phyloP scores from a whole-genome alignment of 2,113 vertebrate genomes.

The Platycercus adscitus region DNA sequence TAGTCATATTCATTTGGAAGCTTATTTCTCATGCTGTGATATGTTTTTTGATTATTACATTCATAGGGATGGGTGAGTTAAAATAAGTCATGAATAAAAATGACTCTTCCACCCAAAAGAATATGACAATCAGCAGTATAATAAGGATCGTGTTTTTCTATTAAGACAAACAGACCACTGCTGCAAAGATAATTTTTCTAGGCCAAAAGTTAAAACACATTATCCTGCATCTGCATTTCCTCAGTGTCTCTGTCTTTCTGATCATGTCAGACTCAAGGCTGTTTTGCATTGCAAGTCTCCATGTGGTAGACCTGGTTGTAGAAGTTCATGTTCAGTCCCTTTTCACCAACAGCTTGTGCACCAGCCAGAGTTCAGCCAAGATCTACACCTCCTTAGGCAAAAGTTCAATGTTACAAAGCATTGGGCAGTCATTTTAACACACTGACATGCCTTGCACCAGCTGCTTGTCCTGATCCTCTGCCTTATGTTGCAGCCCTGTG shows the following conservation, averaged over 20 bases:
- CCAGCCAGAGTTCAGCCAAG: not conserved
- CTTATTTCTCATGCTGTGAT: constrained; percentile 15
- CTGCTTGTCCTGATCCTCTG: not conserved
- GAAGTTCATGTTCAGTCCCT: not conserved
- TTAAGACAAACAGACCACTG: not conserved
- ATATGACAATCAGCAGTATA: not conserved
- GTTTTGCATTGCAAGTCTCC: not conserved
- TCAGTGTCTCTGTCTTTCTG: not conserved
- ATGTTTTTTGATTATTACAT: not conserved
- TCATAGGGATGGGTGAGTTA: not conserved
- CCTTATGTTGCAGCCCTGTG: not conserved
- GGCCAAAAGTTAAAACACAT: not conserved
- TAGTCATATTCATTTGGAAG: constrained; percentile 24
- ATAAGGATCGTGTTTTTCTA: not conserved
- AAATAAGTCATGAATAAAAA: not conserved
- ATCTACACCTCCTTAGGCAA: not conserved
- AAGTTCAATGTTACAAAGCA: not conserved
- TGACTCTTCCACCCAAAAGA: not conserved
- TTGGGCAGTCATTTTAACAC: not conserved
- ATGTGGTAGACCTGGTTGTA: not conserved
- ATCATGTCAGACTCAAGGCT: not conserved
- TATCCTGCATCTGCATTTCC: not conserved
- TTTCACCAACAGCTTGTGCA: not conserved
- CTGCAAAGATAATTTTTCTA: not conserved
- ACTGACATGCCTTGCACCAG: not conserved